These are phyloP conservation scores for Drosophila tristis DNA, from an alignment of 1,140 invertebrate genomes.

Conservation along the genomic window DNA sequence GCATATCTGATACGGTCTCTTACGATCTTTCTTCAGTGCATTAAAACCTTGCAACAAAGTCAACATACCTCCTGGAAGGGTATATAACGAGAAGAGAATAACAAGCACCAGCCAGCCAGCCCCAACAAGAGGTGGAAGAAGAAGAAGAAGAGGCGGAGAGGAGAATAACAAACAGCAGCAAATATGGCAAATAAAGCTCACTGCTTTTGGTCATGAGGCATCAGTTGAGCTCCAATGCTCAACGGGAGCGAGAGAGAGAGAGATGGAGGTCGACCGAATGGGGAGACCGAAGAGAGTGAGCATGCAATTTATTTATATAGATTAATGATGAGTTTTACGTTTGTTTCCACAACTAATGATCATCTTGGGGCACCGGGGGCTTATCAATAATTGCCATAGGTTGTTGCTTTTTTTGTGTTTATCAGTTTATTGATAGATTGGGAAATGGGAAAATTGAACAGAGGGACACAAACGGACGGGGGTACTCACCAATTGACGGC, in stretches of 20 bases:
- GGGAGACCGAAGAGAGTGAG: slow-evolving; percentile 26
- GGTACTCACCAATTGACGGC: slow-evolving; percentile 82
- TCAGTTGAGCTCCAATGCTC: slow-evolving; percentile 75
- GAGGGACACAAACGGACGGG: background rate
- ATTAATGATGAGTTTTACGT: slow-evolving; percentile 73
- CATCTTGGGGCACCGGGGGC: slow-evolving; percentile 27
- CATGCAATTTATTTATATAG: slow-evolving; percentile 72
- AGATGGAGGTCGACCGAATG: background rate
- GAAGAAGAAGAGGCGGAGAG: slow-evolving; percentile 25
- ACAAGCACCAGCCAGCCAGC: background rate
- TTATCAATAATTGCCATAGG: slow-evolving; percentile 29
- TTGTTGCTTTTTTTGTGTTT: slow-evolving; percentile 23
- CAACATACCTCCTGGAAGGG: too few species aligned
- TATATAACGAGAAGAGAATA: too few species aligned
- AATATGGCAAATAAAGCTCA: slow-evolving; percentile 76
- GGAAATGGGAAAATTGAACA: background rate
- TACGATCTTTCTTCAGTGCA: too few species aligned
- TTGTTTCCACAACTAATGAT: slow-evolving; percentile 45
- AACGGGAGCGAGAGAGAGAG: slow-evolving; percentile 45
- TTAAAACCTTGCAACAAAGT: too few species aligned
- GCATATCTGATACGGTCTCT: too few species aligned
- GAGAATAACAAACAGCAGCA: slow-evolving; percentile 60
- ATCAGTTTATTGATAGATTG: slow-evolving; percentile 41
- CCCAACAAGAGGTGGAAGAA: slow-evolving; percentile 1
- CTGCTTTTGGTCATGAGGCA: slow-evolving; percentile 76